Conservation (phyloP, 2,888 invertebrate species). For the Hyppa rectilinea region DNA sequence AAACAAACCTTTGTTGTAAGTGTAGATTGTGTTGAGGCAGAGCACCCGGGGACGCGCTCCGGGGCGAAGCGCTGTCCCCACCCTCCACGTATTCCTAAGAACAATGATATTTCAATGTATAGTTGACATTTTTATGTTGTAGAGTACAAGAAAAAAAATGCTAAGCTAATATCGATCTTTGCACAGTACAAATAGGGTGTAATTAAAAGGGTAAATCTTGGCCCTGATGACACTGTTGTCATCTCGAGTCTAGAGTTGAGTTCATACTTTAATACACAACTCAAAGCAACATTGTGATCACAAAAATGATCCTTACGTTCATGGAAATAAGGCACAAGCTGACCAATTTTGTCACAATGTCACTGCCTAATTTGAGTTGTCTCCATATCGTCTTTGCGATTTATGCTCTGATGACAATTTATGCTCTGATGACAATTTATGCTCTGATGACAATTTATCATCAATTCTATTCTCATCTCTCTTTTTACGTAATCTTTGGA, state of each 20-base stretch:
- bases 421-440: no score
- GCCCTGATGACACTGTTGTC: background rate
- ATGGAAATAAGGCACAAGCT: background rate
- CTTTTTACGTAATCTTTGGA: no score
- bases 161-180: background rate
- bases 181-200: background rate
- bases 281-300: background rate
- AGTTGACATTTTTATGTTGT: no score
- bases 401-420: background rate
- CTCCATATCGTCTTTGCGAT: background rate
- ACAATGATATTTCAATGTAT: no score
- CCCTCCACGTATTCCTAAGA: conserved; percentile 87
- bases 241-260: background rate
- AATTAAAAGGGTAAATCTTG: no score
- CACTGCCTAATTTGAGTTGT: background rate
- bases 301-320: background rate
- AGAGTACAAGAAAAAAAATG: no score
- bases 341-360: background rate
- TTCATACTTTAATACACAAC: background rate
- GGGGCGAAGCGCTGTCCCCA: conserved; percentile 86
- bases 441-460: no score
- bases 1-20: conserved; percentile 80
- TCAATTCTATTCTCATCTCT: no score
- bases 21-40: conserved; percentile 87
- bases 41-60: conserved; percentile 86